A percentile compares a stretch with the other conserved stretches of the same genome.
Evolutionary conservation across 2,113 vertebrate genomes (phyloP).

Genomic region (Emydura subglobosa): DNA sequence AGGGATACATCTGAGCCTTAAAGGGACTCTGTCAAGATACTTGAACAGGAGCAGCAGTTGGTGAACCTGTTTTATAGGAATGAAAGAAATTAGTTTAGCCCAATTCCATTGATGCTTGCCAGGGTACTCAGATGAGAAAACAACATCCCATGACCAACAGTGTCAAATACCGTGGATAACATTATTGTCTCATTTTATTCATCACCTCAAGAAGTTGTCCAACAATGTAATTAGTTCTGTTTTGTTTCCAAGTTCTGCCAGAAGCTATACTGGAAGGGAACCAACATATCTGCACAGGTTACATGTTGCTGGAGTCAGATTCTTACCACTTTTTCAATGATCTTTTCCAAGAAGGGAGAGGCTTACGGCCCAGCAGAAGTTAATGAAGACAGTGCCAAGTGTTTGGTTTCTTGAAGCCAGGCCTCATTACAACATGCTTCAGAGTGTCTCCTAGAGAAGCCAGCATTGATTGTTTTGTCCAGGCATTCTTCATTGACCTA

Average conservation of each 20-base stretch:
- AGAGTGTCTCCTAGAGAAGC: background rate
- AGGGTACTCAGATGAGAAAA: background rate
- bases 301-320: background rate
- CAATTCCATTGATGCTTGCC: background rate
- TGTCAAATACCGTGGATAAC: slow-evolving; percentile 20
- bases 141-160: background rate
- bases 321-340: background rate
- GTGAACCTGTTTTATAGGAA: background rate
- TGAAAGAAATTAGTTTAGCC: background rate
- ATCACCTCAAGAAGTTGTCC: background rate
- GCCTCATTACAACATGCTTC: background rate
- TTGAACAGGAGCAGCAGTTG: background rate
- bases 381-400: background rate
- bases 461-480: too few relatives aligned
- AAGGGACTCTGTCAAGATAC: background rate
- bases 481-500: background rate
- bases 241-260: background rate
- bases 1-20: background rate
- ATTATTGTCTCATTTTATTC: slow-evolving; percentile 19
- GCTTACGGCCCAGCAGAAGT: background rate
- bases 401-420: background rate
- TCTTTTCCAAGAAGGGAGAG: background rate
- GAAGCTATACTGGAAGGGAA: background rate
- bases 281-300: background rate
- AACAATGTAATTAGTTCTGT: background rate